Conservation (phyloP, 1,140 invertebrate species). For the Apis cerana region DNA sequence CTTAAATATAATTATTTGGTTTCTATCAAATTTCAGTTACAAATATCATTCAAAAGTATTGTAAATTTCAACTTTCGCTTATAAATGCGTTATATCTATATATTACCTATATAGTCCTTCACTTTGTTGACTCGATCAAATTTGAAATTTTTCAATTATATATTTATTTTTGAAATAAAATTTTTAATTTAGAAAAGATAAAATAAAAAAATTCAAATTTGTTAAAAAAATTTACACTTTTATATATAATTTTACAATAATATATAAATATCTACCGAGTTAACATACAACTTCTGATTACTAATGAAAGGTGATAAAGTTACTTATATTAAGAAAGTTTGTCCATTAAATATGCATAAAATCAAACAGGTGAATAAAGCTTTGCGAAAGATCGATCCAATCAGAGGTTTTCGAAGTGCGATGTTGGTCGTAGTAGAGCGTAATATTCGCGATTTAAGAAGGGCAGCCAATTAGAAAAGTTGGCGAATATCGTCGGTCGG, state of each 20-base stretch:
- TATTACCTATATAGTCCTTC: not conserved
- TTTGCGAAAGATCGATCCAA: slow-evolving; percentile 47
- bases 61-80: not conserved
- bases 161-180: not conserved
- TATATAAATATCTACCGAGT: not conserved
- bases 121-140: not conserved
- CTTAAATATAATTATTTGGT: not conserved
- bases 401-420: slow-evolving; percentile 30
- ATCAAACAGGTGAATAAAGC: slow-evolving; percentile 51
- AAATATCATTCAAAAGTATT: not conserved
- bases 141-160: not conserved
- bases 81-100: not conserved
- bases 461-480: slow-evolving; percentile 49
- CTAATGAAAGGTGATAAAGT: not conserved
- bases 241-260: not conserved
- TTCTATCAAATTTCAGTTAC: not conserved
- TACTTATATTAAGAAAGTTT: slow-evolving; percentile 4
- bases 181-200: not conserved
- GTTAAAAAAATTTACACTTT: not conserved
- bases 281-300: not conserved
- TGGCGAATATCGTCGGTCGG: slow-evolving; percentile 43
- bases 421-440: slow-evolving; percentile 13
- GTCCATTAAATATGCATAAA: slow-evolving; percentile 41
- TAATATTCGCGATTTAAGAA: slow-evolving; percentile 41
- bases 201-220: not conserved